phyloP scores from a whole-genome alignment of 1,140 invertebrate genomes.

The Colletes latitarsis region DNA sequence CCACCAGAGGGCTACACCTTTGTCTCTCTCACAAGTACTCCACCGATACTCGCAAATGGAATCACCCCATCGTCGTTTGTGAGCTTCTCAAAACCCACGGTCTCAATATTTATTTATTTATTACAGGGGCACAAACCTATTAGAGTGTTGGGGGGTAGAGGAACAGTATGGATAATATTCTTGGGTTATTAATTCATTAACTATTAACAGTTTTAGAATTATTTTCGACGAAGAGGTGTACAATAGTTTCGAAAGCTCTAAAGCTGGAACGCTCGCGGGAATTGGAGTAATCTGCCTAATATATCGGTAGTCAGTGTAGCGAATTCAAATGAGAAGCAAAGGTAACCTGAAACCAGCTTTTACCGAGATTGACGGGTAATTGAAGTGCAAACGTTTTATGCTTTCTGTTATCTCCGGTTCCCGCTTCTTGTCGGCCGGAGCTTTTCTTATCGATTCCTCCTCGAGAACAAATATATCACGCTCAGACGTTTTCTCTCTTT shows the following conservation, averaged over 20 bases:
- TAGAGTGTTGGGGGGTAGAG: too few relatives aligned
- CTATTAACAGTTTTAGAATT: neutral
- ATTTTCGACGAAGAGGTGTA: neutral
- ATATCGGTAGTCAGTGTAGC: neutral
- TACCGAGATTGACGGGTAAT: constrained; percentile 37
- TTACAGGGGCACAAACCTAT: too few relatives aligned
- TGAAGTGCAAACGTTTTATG: constrained; percentile 40
- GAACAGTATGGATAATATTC: too few relatives aligned
- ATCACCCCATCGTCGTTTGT: too few relatives aligned
- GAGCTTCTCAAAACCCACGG: too few relatives aligned
- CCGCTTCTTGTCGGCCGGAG: neutral
- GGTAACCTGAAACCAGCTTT: constrained; percentile 13
- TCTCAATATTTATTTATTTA: too few relatives aligned
- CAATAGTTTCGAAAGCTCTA: neutral
- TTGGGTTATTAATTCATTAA: too few relatives aligned
- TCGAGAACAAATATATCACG: constrained; percentile 21
- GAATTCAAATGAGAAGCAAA: constrained; percentile 24
- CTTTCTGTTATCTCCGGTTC: constrained; percentile 19
- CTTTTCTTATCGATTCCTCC: constrained; percentile 27
- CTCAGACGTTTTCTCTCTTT: neutral
- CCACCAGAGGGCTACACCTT: too few relatives aligned
- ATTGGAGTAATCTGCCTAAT: neutral
- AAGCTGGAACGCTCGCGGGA: neutral
- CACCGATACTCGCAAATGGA: too few relatives aligned
- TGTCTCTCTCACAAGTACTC: too few relatives aligned